Evolutionary conservation across 2,888 invertebrate species (phyloP).

Genomic region (Megalurothrips usitatus): DNA sequence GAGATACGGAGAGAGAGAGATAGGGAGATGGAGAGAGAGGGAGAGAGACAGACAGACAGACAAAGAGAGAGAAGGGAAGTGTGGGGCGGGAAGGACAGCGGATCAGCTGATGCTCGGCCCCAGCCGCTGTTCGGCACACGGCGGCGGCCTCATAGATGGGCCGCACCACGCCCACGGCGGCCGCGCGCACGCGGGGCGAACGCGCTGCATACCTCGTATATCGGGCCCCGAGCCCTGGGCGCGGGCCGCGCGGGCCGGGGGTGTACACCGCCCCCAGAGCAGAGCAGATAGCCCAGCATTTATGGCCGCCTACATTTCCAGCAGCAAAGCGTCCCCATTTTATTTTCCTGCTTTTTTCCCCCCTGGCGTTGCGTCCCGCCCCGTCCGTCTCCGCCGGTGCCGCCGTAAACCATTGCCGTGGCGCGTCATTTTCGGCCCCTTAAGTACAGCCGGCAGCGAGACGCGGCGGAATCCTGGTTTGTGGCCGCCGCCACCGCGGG

Average conservation of each 20-base stretch:
- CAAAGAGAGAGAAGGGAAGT: neutral
- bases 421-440: constrained; percentile 6
- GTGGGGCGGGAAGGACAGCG: neutral
- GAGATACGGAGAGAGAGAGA: neutral
- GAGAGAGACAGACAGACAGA: neutral
- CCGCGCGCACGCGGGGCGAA: neutral
- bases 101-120: neutral
- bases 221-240: neutral
- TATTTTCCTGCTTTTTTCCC: constrained; percentile 18
- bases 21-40: neutral
- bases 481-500: no score
- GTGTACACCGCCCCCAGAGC: neutral
- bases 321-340: neutral
- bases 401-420: neutral
- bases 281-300: constrained; percentile 17
- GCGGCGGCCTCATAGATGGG: neutral
- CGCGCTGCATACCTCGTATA: constrained; percentile 1
- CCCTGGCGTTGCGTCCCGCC: neutral
- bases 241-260: neutral
- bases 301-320: constrained; percentile 17
- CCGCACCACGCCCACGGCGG: neutral
- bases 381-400: neutral
- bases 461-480: no score
- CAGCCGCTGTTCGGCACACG: neutral
- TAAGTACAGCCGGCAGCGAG: neutral